Evolutionary conservation across 2,888 invertebrate species (phyloP), one percentile per base, ranked within the genome.

Genomic region (Ashinkailepas kermadecensis): DNA sequence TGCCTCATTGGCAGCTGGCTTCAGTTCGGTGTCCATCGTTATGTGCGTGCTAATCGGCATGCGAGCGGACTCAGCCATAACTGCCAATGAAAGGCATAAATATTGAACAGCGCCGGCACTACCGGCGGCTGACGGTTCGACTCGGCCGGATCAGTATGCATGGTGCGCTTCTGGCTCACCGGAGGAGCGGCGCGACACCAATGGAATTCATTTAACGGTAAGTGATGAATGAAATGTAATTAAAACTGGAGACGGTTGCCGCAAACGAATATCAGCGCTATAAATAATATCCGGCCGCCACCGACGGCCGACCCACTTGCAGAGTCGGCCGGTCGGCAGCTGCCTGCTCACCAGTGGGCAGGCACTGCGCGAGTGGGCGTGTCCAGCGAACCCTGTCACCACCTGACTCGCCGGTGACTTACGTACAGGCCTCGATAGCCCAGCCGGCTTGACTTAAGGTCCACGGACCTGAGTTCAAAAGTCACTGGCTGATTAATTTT

Each of bases 131-230:
- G 70, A 70, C 70, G 70, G 39, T 70, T 39, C 70, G 11, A 39
- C 25, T 39, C 39, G 39, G 13, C 15, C 13, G 15, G 70, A 70
- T 70, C 39, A 70, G 70, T 70, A 70, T 70, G 70, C 70, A 70
- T 70, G 39, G 39, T 39, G 70, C 1, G 39, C 13, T 39, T 15
- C 70, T 23, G 62, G 18, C 11, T 8, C 25, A 15, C 39, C 39
- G 39, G 6, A 39, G 15, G 12, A 70, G 12, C 70, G 70, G 39
- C 70, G 70, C 70, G 70, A 70, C 39, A 39, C 39, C 70, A 70
- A 39, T 70, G 70, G 70, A 70, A 70, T 70, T 70, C 70, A 70
- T 70, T 70, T 70, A 70, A 70, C 70, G 39, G 39, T 70, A 70
- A 70, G 25, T 70, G 70, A 70, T 70, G 70, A 70, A 70, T 70